A percentile compares a stretch with the other conserved stretches of the same genome.
phyloP scores from a whole-genome alignment of 1,140 invertebrate species.

The Pissodes strobi region DNA sequence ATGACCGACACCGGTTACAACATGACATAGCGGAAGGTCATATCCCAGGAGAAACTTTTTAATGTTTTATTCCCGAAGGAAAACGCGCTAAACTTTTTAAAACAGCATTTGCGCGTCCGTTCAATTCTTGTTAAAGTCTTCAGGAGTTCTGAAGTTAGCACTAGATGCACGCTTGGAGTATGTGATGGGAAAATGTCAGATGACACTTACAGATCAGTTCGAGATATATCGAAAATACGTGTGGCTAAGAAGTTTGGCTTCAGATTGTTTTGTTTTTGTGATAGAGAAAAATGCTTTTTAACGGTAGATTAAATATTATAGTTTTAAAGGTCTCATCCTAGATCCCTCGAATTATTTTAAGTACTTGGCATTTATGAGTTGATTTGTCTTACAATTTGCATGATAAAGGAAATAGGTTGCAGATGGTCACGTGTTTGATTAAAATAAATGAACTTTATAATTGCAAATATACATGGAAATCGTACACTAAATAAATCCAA shows the following conservation, averaged over 20 bases:
- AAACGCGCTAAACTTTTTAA: slow-evolving; percentile 19
- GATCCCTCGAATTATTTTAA: too few species aligned
- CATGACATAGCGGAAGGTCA: slow-evolving; percentile 21
- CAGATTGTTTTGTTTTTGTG: slow-evolving; percentile 12
- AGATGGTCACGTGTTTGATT: too few species aligned
- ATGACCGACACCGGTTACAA: neutral
- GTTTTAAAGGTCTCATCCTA: too few species aligned
- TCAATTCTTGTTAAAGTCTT: slow-evolving; percentile 29
- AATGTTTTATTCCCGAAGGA: slow-evolving; percentile 27
- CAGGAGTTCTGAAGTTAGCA: slow-evolving; percentile 20
- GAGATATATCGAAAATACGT: slow-evolving; percentile 24
- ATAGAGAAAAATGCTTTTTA: too few species aligned
- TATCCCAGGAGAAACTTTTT: slow-evolving; percentile 17
- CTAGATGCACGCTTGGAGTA: slow-evolving; percentile 19
- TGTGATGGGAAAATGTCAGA: slow-evolving; percentile 33
- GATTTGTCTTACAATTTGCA: too few species aligned
- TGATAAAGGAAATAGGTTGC: too few species aligned
- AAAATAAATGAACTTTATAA: too few species aligned
- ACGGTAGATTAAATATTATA: too few species aligned
- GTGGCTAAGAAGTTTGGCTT: slow-evolving; percentile 22
- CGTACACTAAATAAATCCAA: too few species aligned
- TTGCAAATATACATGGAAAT: too few species aligned
- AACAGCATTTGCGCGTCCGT: slow-evolving; percentile 31
- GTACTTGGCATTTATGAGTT: too few species aligned
- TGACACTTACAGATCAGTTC: slow-evolving; percentile 22